These are phyloP conservation scores for Bathynomus jamesi DNA, from an alignment of 1,140 invertebrate species.

Conservation along the genomic window DNA sequence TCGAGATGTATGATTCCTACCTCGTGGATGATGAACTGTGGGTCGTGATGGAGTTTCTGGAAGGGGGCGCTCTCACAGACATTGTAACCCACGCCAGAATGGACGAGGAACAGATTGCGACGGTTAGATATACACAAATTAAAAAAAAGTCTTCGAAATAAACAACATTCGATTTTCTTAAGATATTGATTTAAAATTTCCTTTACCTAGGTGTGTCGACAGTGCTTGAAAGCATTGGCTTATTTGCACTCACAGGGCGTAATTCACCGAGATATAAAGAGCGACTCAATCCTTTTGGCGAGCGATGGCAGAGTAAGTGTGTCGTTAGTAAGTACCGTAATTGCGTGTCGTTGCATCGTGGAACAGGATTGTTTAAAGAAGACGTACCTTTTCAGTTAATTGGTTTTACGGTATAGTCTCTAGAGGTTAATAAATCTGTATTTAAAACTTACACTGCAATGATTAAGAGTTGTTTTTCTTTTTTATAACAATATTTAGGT, in stretches of 20 bases:
- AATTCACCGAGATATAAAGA: slow-evolving; percentile 97
- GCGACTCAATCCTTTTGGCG: slow-evolving; percentile 94
- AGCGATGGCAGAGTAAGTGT: slow-evolving; percentile 62
- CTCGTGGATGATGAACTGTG: slow-evolving; percentile 96
- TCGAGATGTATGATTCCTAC: slow-evolving; percentile 98
- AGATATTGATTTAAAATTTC: not conserved
- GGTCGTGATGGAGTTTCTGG: slow-evolving; percentile 99
- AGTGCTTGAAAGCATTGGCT: slow-evolving; percentile 87
- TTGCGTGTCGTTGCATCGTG: too few species aligned
- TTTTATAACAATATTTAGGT: not conserved
- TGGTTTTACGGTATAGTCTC: too few species aligned
- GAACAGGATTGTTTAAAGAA: too few species aligned
- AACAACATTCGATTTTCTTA: not conserved
- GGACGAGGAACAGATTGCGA: slow-evolving; percentile 97
- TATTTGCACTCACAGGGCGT: slow-evolving; percentile 93
- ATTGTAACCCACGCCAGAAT: slow-evolving; percentile 85
- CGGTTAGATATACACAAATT: slow-evolving; percentile 41
- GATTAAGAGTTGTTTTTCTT: not conserved
- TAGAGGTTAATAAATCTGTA: not conserved
- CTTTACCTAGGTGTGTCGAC: slow-evolving; percentile 64
- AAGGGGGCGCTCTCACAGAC: slow-evolving; percentile 94
- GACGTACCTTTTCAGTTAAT: too few species aligned
- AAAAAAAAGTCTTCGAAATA: not conserved
- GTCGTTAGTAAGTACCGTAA: not conserved
- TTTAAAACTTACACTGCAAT: not conserved